These are phyloP conservation scores for Xiphophorus couchianus DNA, from an alignment of 2,113 vertebrate species.

Conservation along the genomic window DNA sequence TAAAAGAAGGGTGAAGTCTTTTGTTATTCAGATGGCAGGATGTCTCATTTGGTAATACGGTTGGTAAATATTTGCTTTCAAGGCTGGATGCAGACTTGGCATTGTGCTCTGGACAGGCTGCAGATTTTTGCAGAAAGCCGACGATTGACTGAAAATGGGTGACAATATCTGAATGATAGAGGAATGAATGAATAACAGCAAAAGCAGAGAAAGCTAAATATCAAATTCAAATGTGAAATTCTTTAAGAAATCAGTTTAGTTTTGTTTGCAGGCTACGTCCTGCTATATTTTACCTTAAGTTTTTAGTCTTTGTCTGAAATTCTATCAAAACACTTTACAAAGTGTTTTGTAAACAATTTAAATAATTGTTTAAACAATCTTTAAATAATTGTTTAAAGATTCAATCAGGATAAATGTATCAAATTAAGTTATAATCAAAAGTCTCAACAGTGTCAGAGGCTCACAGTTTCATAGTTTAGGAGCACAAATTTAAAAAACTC, in stretches of 20 bases:
- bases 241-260: neutral
- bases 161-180: slow-evolving; percentile 4
- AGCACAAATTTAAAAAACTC: no score
- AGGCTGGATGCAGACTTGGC: slow-evolving; percentile 42
- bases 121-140: slow-evolving; percentile 9
- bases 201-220: slow-evolving; percentile 10
- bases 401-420: neutral
- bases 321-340: no score
- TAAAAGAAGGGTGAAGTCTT: slow-evolving; percentile 69
- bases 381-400: neutral
- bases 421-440: neutral
- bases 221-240: slow-evolving; percentile 8
- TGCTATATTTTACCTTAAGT: neutral
- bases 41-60: slow-evolving; percentile 55
- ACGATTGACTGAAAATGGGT: slow-evolving; percentile 36
- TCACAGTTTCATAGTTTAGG: no score
- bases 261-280: neutral
- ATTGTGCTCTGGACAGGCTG: slow-evolving; percentile 20
- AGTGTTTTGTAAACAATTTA: no score
- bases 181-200: neutral
- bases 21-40: slow-evolving; percentile 64
- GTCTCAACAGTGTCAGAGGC: no score
- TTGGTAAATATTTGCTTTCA: slow-evolving; percentile 52
- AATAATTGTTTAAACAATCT: no score
- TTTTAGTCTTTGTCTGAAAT: no score